phyloP scores from a whole-genome alignment of 92 coral and sea anemone genomes.

The Blastomussa wellsi region DNA sequence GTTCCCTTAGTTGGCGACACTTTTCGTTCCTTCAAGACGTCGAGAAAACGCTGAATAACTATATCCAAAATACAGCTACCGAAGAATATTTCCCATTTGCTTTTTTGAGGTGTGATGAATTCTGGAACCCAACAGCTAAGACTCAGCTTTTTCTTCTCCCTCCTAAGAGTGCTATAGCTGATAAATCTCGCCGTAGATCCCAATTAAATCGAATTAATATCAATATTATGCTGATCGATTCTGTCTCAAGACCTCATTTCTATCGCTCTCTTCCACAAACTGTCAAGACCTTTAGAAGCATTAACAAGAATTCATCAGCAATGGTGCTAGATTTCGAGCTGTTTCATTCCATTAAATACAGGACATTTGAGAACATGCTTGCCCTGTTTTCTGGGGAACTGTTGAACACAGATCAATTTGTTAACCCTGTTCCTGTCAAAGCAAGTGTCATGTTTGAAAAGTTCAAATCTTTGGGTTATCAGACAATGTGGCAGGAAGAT shows the following conservation, averaged over 20 bases:
- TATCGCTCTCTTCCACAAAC: constrained; percentile 83
- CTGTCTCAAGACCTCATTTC: constrained; percentile 87
- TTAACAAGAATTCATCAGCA: constrained; percentile 48
- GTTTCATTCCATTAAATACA: constrained; percentile 54
- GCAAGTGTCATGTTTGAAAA: constrained; percentile 40
- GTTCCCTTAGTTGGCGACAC: constrained; percentile 36
- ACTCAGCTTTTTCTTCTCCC: constrained; percentile 48
- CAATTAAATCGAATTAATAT: constrained; percentile 60
- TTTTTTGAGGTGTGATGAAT: constrained; percentile 47
- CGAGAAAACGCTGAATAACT: constrained; percentile 31
- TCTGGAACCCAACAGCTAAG: constrained; percentile 44
- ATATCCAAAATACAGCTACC: constrained; percentile 8
- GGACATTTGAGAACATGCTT: constrained; percentile 44
- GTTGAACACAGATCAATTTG: constrained; percentile 2
- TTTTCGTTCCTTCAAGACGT: constrained; percentile 48
- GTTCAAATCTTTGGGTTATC: constrained; percentile 69
- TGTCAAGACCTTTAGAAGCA: constrained; percentile 58
- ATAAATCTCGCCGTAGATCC: background rate
- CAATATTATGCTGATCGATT: constrained; percentile 72
- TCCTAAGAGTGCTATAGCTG: constrained; percentile 20
- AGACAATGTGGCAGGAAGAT: constrained; percentile 75
- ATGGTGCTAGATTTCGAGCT: constrained; percentile 65
- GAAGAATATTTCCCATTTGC: constrained; percentile 28
- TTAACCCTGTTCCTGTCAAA: constrained; percentile 35
- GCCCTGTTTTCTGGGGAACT: constrained; percentile 51